phyloP scores from a whole-genome alignment of 2,888 invertebrate genomes.

The Spilarctia lutea region DNA sequence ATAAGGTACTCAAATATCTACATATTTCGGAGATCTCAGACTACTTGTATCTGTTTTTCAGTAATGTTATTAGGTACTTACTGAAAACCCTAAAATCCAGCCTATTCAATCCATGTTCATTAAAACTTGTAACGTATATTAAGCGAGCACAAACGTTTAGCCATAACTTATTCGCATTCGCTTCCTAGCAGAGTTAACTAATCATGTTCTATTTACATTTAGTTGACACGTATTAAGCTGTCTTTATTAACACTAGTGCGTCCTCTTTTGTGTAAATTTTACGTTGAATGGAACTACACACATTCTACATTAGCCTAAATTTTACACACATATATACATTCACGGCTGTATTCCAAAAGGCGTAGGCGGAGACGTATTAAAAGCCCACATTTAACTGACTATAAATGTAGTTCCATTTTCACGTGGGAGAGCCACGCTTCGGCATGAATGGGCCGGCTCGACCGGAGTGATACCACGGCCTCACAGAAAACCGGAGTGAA shows the following conservation, averaged over 20 bases:
- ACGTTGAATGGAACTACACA: neutral
- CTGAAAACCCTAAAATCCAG: neutral
- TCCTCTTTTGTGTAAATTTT: neutral
- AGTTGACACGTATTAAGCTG: slow-evolving; percentile 6
- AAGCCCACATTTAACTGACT: neutral
- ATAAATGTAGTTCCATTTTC: no score
- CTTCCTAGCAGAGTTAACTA: slow-evolving; percentile 15
- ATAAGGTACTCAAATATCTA: neutral
- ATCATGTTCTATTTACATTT: slow-evolving; percentile 18
- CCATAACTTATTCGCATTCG: neutral
- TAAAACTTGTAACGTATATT: neutral
- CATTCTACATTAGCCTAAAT: neutral
- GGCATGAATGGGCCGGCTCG: no score
- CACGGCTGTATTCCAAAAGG: neutral
- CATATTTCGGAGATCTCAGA: neutral
- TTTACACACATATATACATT: neutral
- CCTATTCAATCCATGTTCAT: no score
- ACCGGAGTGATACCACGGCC: no score
- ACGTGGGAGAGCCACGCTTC: no score
- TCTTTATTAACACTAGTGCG: neutral
- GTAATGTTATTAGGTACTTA: no score
- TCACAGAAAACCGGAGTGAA: no score
- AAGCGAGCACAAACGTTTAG: neutral
- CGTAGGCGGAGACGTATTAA: neutral
- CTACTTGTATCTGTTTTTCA: neutral